Evolutionary conservation across 1,140 invertebrate species (phyloP).

Genomic region (Drosophila azteca): DNA sequence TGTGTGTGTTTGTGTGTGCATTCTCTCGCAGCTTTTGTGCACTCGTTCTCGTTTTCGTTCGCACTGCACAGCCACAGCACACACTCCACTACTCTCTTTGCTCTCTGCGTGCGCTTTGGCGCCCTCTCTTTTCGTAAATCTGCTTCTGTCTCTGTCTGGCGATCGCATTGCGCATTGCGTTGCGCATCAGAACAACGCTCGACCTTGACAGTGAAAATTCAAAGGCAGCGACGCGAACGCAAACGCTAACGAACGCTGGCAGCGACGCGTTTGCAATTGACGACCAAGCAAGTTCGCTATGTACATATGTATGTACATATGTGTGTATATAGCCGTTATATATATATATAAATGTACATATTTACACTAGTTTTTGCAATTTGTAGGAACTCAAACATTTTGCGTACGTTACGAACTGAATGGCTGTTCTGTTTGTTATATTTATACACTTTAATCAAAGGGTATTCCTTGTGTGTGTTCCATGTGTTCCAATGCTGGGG

Average conservation of each 20-base stretch:
- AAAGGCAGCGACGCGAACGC: constrained; percentile 39
- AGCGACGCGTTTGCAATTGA: constrained; percentile 76
- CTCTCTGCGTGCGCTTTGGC: background rate
- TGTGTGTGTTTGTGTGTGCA: constrained; percentile 24
- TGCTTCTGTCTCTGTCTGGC: constrained; percentile 32
- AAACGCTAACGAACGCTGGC: background rate
- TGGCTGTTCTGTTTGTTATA: constrained; percentile 44
- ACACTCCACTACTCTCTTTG: constrained; percentile 17
- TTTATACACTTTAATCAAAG: background rate
- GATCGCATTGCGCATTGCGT: constrained; percentile 71
- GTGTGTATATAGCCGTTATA: background rate
- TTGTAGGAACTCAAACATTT: constrained; percentile 70
- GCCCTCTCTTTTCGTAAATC: background rate
- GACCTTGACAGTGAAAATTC: constrained; percentile 83
- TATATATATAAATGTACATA: background rate
- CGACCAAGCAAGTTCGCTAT: constrained; percentile 61
- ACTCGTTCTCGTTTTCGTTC: constrained; percentile 38
- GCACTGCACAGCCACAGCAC: constrained; percentile 6
- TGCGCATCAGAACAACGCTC: constrained; percentile 82
- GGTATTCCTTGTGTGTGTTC: too few species aligned
- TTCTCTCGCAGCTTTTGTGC: constrained; percentile 1
- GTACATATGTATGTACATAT: constrained; percentile 13
- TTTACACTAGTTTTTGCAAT: constrained; percentile 62
- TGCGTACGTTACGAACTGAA: constrained; percentile 61
- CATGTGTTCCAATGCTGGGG: too few species aligned